Percentiles rank a stretch among this genome's conserved stretches.
Conservation (phyloP, 2,888 invertebrate genomes). For the Holacanthella duospinosa region DNA sequence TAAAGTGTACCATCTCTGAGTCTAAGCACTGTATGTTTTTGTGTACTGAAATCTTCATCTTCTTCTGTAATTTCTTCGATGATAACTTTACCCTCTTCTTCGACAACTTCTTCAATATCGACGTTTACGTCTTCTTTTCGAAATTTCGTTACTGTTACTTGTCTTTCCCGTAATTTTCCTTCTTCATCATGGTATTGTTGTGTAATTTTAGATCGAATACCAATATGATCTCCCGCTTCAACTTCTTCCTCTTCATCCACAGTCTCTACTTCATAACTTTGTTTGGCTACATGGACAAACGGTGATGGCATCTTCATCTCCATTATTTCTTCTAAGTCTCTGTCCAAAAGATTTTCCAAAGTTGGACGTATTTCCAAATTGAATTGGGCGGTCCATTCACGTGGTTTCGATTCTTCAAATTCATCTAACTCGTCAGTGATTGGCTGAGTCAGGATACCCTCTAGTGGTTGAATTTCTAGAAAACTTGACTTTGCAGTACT, state of each 20-base stretch:
- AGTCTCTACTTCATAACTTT: conserved; percentile 8
- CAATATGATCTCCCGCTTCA: conserved; percentile 8
- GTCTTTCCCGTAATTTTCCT: neutral
- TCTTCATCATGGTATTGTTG: neutral
- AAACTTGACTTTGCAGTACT: neutral
- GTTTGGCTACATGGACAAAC: conserved; percentile 4
- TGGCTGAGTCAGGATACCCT: neutral
- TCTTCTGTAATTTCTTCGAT: conserved; percentile 11
- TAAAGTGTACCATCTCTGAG: neutral
- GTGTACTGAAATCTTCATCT: conserved; percentile 7
- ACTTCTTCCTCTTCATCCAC: conserved; percentile 10
- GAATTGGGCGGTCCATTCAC: neutral
- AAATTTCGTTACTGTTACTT: conserved; percentile 5
- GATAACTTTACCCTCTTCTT: conserved; percentile 8
- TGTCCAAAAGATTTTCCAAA: neutral
- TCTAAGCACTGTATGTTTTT: neutral
- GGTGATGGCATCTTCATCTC: neutral
- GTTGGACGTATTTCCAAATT: conserved; percentile 3
- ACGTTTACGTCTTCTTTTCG: conserved; percentile 1
- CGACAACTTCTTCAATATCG: conserved; percentile 9
- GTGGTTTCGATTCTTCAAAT: neutral
- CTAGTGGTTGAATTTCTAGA: neutral
- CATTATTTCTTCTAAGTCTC: neutral
- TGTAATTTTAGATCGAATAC: conserved; percentile 5
- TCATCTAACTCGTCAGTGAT: neutral